Evolutionary conservation across 2,797 vertebrate genomes (phyloP), one percentile per base, ranked within the genome.

Genomic region (Heterohyrax brucei): DNA sequence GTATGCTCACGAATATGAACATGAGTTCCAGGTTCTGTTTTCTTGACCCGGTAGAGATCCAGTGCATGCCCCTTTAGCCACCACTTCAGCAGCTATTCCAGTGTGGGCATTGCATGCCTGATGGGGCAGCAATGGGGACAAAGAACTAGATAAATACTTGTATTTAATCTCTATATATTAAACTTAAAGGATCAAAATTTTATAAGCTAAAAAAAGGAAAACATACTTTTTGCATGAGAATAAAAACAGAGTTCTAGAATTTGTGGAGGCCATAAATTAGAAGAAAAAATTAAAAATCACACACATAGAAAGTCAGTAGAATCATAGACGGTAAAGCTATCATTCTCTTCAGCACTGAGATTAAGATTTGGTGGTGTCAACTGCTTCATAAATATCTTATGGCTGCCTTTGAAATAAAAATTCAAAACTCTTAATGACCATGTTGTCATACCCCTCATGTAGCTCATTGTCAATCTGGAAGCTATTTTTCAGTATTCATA

Each of bases 291-390:
- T 30, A 68, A 80, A 95, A 96, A 91, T 92, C 22, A 68, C 28
- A 61, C 93, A 68, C 87, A 83, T 21, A 88, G 66, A 48, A 89
- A 46, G 62, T 78, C n/a, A 26, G 22, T 26, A 78, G 89, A 61
- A 89, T 92, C 87, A 84, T 91, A 96, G 91, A 87, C 95, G 84
- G 91, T 30, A 72, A 56, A 66, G 66, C 16, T 96, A 93, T 84
- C 91, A 91, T 85, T 86, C 56, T 61, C 72, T 91, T 89, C 56
- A 85, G 64, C 62, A 72, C 3, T 56, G 62, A 96, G 33, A 30
- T 94, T 86, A 92, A 93, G 78, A 89, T 72, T 76, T 76, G 85
- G 53, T 21, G 22, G 39, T 90, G 64, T 61, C 88, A 70, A 64
- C 70, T 64, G 62, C 68, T 87, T 96, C 83, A 39, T 28, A 87